Conservation (phyloP, 2,113 vertebrate genomes). For the Callipepla californica region DNA sequence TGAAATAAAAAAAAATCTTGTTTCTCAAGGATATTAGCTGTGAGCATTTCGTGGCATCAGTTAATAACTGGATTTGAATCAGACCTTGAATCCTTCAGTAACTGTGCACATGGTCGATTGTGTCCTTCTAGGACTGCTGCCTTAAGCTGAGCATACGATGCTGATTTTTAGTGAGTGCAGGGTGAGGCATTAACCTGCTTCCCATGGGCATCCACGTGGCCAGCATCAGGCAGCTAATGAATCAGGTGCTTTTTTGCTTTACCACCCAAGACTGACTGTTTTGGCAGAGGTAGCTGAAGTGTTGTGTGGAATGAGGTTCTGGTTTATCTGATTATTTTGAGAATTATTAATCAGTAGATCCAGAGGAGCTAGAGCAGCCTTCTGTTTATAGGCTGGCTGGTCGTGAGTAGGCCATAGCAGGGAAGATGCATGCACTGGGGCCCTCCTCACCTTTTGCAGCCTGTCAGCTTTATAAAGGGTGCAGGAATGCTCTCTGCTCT, state of each 20-base stretch:
- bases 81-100: not conserved
- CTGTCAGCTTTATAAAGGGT: not conserved
- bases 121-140: not conserved
- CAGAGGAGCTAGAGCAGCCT: not conserved
- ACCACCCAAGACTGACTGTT: not conserved
- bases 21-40: not conserved
- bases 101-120: not conserved
- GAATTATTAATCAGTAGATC: not conserved
- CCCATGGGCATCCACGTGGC: not conserved
- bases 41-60: not conserved
- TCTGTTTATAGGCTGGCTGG: not conserved
- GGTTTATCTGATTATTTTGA: not conserved
- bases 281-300: not conserved
- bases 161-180: not conserved
- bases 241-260: not conserved
- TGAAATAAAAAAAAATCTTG: not conserved
- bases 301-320: not conserved
- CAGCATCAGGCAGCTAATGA: not conserved
- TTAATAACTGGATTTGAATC: not conserved
- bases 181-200: not conserved
- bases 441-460: not conserved
- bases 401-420: not conserved
- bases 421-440: accelerated
- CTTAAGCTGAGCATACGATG: not conserved
- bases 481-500: not conserved